Base-by-base conservation (phyloP, 1,140 invertebrate genomes). In the Apis laboriosa region DNA sequence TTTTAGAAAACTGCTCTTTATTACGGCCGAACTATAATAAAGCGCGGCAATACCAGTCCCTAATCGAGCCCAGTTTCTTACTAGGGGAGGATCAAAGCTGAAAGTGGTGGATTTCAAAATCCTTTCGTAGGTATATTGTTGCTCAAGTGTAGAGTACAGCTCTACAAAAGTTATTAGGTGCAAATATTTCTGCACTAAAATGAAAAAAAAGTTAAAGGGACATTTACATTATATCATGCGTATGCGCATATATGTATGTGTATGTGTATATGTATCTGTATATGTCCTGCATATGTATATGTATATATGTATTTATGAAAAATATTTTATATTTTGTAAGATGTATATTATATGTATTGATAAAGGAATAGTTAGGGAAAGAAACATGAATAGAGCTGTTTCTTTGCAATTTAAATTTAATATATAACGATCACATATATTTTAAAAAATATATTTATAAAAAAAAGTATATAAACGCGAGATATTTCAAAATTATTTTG, bases 1-100 rank as follows among this genome's bases (percentile, higher is more conserved):
- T 81, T 81, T 81, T 81, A 81, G 80, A 81, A 81, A 81, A 77
- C 80, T 81, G 73, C 80, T 81, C 80, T 81, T 81, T 81, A 81
- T 81, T 81, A 81, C 80, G 80, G 80, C 80, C 72, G 63, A 81
- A 67, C 63, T 81, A 81, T 81, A 81, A 81, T 81, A 81, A 81
- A 81, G 80, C 80, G 73, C 80, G 80, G 80, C 72, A 81, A 81
- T 81, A 81, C 80, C 80, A 76, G 80, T 76, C 64, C 80, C 64
- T 81, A 81, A 68, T 81, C 80, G 73, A 81, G 80, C 80, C 80
- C 73, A 76, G 80, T 81, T 81, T 81, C 80, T 81, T 81, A 67
- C 73, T 81, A 81, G 72, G 80, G 80, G 80, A 81, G 80, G 80
- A 81, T 81, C 80, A 68, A 55, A 81, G 73, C 80, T 81, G 80